Percentiles rank a stretch among this genome's conserved stretches.
These are phyloP conservation scores for Anoplolepis gracilipes DNA, from an alignment of 1,140 invertebrate species.

Conservation along the genomic window DNA sequence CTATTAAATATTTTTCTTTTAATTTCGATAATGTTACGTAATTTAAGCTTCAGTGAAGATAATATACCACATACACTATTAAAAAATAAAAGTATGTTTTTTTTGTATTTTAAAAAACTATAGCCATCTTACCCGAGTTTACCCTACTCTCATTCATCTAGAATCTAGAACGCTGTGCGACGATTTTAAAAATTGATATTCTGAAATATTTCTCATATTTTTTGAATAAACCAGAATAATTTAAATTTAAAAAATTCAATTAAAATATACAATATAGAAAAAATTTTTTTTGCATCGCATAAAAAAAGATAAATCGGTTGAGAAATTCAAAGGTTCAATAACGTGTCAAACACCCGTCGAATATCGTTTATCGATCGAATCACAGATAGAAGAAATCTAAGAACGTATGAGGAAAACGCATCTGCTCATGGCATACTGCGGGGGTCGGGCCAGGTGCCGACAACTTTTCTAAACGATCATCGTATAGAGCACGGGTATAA, in stretches of 20 bases:
- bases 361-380: conserved; percentile 58
- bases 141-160: too few relatives aligned
- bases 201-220: background rate
- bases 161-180: too few relatives aligned
- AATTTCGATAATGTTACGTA: too few relatives aligned
- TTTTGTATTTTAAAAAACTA: too few relatives aligned
- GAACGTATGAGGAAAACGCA: conserved; percentile 62
- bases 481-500: conserved; percentile 57
- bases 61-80: too few relatives aligned
- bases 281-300: background rate
- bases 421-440: conserved; percentile 73
- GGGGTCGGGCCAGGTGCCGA: conserved; percentile 80
- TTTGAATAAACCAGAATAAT: background rate
- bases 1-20: too few relatives aligned
- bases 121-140: too few relatives aligned
- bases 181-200: conserved; percentile 3
- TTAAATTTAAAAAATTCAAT: background rate
- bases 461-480: conserved; percentile 74
- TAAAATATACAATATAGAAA: background rate
- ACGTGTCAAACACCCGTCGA: conserved; percentile 36
- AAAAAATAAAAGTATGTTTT: too few relatives aligned
- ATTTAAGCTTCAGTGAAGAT: too few relatives aligned
- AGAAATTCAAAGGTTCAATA: conserved; percentile 19
- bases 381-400: conserved; percentile 61
- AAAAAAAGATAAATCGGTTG: background rate